Conservation (phyloP, 92 coral and sea anemone species). For the Virgularia gustaviana region DNA sequence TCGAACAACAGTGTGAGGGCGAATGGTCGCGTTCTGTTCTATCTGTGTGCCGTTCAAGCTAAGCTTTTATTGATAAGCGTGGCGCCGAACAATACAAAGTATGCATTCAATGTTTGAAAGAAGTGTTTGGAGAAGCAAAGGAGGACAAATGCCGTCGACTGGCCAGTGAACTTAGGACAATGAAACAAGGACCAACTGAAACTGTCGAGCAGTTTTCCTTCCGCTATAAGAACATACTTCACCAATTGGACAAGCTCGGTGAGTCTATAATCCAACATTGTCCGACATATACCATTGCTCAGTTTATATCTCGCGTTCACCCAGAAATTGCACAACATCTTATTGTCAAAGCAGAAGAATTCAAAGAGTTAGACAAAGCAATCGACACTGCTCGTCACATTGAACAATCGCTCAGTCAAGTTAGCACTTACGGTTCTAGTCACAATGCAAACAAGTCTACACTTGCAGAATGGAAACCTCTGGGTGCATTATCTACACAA, state of each 20-base stretch:
- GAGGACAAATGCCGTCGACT: slow-evolving; percentile 49
- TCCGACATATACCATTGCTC: slow-evolving; percentile 62
- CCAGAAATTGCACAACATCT: slow-evolving; percentile 54
- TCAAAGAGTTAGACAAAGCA: slow-evolving; percentile 43
- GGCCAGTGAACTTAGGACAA: slow-evolving; percentile 35
- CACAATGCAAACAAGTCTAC: not conserved
- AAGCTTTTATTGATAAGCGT: slow-evolving; percentile 46
- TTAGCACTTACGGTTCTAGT: slow-evolving; percentile 1
- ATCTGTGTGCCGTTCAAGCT: slow-evolving; percentile 43
- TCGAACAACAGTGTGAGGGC: slow-evolving; percentile 59
- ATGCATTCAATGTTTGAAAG: slow-evolving; percentile 21
- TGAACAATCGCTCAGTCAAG: slow-evolving; percentile 43
- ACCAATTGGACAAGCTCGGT: slow-evolving; percentile 63
- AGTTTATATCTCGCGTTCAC: slow-evolving; percentile 57
- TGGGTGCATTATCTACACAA: slow-evolving; percentile 5
- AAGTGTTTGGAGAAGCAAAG: slow-evolving; percentile 39
- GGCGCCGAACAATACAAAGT: slow-evolving; percentile 47
- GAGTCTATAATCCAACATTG: slow-evolving; percentile 51
- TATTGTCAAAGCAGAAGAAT: slow-evolving; percentile 58
- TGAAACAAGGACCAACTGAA: slow-evolving; percentile 45
- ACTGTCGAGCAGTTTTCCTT: slow-evolving; percentile 56
- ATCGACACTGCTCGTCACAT: slow-evolving; percentile 63
- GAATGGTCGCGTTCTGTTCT: slow-evolving; percentile 58
- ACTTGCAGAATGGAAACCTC: slow-evolving; percentile 14
- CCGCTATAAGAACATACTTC: slow-evolving; percentile 47